Evolutionary conservation across 2,113 vertebrate species (phyloP), one percentile per base, ranked within the genome.

Genomic region (Callipepla californica): DNA sequence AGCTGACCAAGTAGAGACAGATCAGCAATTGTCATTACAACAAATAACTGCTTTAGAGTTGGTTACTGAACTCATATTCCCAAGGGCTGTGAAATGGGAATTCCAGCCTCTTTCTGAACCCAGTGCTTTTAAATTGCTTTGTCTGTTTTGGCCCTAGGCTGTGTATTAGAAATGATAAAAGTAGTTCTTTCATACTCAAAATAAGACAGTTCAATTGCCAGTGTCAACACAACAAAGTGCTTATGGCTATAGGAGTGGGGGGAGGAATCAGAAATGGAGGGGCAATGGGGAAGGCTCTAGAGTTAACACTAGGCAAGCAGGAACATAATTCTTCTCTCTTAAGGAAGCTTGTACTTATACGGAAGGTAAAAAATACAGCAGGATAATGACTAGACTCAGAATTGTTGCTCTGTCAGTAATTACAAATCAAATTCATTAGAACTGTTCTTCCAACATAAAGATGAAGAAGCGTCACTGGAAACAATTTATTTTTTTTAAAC

Each of bases 91-190:
- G 72, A 62, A 36, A 10, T 23, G 92, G 96, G 72, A 88, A 93
- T 92, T 95, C 85, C 96, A 92, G 90, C 73, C 93, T 93, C 87
- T 89, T 93, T 87, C 93, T 94, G 95, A 97, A 96, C 85, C 51
- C n/a, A 80, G 45, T 51, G 85, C 93, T 93, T 92, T 21, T 72
- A 95, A 96, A 96, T 20, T 75, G 87, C 86, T 93, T 38, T 79
- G 92, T 89, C 95, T 96, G 97, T 95, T 98, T 96, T 96, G 96
- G 97, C 97, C 95, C 76, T 6, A 74, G 95, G 97, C 95, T 95
- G 80, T n/a, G 17, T 48, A 80, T 93, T 91, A 96, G 95, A 93
- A 96, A 97, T 94, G 94, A 98, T 97, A 97, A 97, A 98, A 97
- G 96, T 70, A 80, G 83, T 80, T 86, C 93, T 97, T 96, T 97